Percentiles rank a stretch among this genome's conserved stretches.
Evolutionary conservation across 2,113 vertebrate genomes (phyloP).

Genomic region (Trogon melanurus): DNA sequence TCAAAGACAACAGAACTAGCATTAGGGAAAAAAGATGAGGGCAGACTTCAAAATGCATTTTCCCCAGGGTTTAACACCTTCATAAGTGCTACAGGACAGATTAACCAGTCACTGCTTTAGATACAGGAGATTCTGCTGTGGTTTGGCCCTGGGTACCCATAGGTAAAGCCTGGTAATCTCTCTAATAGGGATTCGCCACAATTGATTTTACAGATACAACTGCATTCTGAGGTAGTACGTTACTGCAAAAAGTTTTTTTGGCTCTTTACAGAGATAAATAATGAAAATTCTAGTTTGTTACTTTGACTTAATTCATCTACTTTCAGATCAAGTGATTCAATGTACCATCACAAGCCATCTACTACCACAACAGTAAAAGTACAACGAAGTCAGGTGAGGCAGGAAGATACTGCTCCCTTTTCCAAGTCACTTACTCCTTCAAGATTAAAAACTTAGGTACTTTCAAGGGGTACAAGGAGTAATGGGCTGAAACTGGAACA

Average conservation of each 20-base stretch:
- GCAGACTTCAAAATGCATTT: neutral
- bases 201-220: neutral
- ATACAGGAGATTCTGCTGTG: neutral
- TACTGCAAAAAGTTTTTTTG: neutral
- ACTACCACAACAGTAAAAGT: neutral
- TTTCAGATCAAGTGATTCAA: neutral
- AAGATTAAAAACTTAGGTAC: neutral
- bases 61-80: neutral
- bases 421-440: neutral
- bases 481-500: no score
- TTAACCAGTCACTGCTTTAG: neutral
- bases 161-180: neutral
- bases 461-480: no score
- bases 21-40: neutral
- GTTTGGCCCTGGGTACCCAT: neutral
- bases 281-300: neutral
- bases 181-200: neutral
- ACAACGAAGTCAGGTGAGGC: neutral
- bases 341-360: fast-evolving
- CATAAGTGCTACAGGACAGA: neutral
- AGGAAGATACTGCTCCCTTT: neutral
- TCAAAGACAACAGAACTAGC: neutral
- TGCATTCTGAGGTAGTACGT: neutral
- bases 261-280: neutral
- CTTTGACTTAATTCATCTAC: neutral